Conservation (phyloP, 2,113 vertebrate species). For the Shinisaurus crocodilurus region DNA sequence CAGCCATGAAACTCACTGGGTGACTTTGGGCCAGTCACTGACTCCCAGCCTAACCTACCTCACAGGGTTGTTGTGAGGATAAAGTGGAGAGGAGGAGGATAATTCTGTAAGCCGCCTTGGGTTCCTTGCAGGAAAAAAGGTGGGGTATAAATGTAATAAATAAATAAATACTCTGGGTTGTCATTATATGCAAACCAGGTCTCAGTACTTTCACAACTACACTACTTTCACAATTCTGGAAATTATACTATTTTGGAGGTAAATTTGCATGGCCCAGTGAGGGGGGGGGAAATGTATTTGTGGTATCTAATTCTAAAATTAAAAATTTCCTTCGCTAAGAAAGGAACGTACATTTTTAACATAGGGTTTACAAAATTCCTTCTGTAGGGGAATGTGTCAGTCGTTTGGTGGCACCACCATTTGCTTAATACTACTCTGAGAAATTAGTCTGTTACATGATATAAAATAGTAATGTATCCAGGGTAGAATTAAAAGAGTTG, state of each 20-base stretch:
- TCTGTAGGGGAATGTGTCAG: background rate
- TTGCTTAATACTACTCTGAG: background rate
- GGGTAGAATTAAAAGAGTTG: background rate
- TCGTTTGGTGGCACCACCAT: background rate
- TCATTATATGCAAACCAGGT: too few relatives aligned
- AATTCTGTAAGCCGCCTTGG: too few relatives aligned
- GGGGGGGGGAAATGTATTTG: background rate
- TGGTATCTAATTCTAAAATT: background rate
- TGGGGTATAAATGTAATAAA: too few relatives aligned
- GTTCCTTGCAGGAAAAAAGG: too few relatives aligned
- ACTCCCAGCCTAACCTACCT: too few relatives aligned
- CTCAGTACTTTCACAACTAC: too few relatives aligned
- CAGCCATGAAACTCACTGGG: too few relatives aligned
- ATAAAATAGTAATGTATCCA: background rate
- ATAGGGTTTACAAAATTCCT: background rate
- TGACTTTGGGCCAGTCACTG: too few relatives aligned
- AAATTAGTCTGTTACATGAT: background rate
- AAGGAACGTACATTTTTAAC: background rate
- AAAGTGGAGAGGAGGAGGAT: too few relatives aligned
- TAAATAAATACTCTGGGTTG: too few relatives aligned
- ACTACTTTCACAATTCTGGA: background rate
- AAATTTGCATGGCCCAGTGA: background rate
- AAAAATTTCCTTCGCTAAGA: background rate
- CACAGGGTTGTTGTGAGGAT: too few relatives aligned
- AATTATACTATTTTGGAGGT: background rate